Conservation (phyloP, 2,113 vertebrate genomes). For the Cardinalis cardinalis region DNA sequence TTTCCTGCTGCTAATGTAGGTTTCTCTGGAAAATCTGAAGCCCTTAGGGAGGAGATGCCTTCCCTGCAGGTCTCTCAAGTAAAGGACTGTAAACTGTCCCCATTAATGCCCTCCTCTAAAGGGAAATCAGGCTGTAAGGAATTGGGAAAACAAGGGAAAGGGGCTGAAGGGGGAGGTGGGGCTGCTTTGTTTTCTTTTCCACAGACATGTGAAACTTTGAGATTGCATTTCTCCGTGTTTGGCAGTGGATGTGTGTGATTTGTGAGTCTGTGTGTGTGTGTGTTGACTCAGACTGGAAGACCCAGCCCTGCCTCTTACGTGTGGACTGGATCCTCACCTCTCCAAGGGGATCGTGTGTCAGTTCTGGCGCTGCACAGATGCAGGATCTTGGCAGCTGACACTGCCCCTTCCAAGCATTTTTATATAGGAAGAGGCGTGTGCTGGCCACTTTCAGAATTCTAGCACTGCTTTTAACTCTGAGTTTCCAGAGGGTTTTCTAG, state of each 20-base stretch:
- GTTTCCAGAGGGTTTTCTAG: constrained; percentile 25
- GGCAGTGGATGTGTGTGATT: not conserved
- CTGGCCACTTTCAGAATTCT: constrained; percentile 41
- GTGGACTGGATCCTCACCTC: not conserved
- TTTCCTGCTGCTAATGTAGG: not conserved
- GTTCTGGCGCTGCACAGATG: not conserved
- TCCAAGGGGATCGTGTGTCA: constrained; percentile 11
- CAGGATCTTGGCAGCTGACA: constrained; percentile 25
- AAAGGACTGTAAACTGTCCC: not conserved
- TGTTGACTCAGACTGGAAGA: not conserved
- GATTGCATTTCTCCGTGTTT: not conserved
- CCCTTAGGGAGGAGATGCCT: not conserved
- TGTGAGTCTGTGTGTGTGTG: not conserved
- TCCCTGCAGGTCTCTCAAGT: not conserved
- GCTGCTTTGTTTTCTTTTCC: not conserved
- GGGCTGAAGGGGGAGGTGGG: not conserved
- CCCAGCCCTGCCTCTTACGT: not conserved
- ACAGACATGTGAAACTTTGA: not conserved
- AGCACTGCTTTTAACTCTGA: constrained; percentile 19
- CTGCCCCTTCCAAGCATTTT: constrained; percentile 47
- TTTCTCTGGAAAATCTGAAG: not conserved
- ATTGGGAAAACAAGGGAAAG: not conserved
- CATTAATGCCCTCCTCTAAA: not conserved
- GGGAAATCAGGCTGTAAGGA: not conserved
- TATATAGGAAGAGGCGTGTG: constrained; percentile 43